A percentile compares a stretch with the other conserved stretches of the same genome.
Conservation (phyloP, 2,797 vertebrate species). For the Apodemus agrarius region DNA sequence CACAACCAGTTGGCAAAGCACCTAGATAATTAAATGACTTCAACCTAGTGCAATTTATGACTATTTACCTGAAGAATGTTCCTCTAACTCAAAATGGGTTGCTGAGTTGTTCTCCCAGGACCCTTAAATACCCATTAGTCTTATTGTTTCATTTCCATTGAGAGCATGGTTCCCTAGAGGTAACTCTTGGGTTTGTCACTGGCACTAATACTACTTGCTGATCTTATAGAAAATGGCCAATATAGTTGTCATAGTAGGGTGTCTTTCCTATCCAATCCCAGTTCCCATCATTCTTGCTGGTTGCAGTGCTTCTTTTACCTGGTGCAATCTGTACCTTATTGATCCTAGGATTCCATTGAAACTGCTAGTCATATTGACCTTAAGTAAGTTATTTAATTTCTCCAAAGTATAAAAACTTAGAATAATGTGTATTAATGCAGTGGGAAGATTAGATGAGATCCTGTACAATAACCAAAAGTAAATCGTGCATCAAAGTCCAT, state of each 20-base stretch:
- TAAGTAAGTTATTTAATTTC: background rate
- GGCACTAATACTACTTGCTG: no score
- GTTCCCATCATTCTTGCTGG: no score
- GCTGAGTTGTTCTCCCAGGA: background rate
- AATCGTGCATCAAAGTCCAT: background rate
- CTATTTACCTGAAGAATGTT: background rate
- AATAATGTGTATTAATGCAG: background rate
- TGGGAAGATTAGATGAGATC: background rate
- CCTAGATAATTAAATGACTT: background rate
- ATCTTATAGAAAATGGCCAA: background rate
- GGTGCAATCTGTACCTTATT: background rate
- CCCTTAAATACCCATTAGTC: background rate
- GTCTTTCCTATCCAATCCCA: background rate
- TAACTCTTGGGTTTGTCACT: background rate
- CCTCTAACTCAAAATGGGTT: background rate
- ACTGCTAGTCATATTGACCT: background rate
- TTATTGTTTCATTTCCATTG: background rate
- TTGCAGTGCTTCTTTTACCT: no score
- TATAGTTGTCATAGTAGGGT: accelerated
- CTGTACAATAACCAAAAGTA: background rate
- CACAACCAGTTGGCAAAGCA: background rate
- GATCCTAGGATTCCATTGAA: background rate
- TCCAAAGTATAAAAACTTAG: background rate
- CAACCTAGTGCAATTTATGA: no score
- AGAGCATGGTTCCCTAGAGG: background rate